Evolutionary conservation across 2,888 invertebrate genomes (phyloP), one percentile per base, ranked within the genome.

Genomic region (Limnephilus marmoratus): DNA sequence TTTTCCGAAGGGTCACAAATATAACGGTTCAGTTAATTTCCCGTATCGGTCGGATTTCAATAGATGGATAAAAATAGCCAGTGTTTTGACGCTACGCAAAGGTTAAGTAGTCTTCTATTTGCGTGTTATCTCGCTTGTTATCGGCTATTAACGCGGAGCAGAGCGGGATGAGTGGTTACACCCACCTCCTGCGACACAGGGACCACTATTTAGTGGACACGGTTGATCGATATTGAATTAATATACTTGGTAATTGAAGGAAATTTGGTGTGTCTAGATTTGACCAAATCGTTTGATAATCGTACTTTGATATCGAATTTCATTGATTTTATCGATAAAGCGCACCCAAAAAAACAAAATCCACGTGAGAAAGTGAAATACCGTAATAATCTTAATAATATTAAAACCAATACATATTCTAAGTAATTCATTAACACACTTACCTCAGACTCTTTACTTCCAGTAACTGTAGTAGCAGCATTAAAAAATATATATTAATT

Each of bases 121-220:
- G 83, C 5, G 83, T 83, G 83, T 83, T 83, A 83, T 83, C 83
- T 83, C 83, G 37, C 83, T 41, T 24, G 83, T 45, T 89, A 89
- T 89, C 89, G 80, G 68, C 89, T 81, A 89, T 89, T 68, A 80
- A 34, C 80, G 89, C 34, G 34, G 81, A 37, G 34, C 34, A 89
- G 18, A 68, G n/a, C 68, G 24, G 9, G 68, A 68, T 68, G 68
- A 68, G 68, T 68, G 68, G 68, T 7, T 80, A 80, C 89, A 68
- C 89, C 80, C 89, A 80, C 89, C 18, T 68, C 68, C 49, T 9
- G 45, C 83, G 83, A 24, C 24, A 68, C 24, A n/a, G 24, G 34
- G 37, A 83, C 37, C 18, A 37, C 18, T 83, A 37, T 31, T 34
- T 24, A 83, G 7, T n/a, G 83, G 37, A 83, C 83, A 83, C 37